phyloP scores from a whole-genome alignment of 1,140 invertebrate species.

The Goniozus legneri region DNA sequence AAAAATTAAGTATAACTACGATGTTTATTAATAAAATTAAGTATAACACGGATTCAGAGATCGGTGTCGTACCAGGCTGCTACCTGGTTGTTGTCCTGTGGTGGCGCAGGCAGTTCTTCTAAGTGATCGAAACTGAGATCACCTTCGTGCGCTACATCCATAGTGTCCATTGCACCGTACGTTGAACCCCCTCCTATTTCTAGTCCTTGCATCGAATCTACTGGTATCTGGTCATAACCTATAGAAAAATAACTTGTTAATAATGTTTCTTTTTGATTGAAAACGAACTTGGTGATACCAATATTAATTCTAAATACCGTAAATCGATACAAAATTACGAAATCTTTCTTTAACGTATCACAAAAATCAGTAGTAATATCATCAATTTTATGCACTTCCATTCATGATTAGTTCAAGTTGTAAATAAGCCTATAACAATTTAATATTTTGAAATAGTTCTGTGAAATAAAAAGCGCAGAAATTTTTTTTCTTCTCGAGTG shows the following conservation, averaged over 20 bases:
- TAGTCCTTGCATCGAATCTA: constrained; percentile 93
- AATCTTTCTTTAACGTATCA: no score
- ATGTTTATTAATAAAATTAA: constrained; percentile 12
- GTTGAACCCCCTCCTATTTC: constrained; percentile 75
- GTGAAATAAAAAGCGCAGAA: no score
- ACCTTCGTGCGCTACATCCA: constrained; percentile 76
- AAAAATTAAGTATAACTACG: constrained; percentile 37
- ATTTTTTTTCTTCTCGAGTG: no score
- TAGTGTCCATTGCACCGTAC: constrained; percentile 76
- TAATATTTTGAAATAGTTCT: no score
- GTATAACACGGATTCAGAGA: constrained; percentile 62
- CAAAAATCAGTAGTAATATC: no score
- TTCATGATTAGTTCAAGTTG: no score
- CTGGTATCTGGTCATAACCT: constrained; percentile 96
- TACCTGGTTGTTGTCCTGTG: constrained; percentile 84
- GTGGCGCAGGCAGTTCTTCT: constrained; percentile 79
- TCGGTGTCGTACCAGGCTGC: constrained; percentile 96
- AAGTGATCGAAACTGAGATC: constrained; percentile 81
- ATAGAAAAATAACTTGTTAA: constrained; percentile 24
- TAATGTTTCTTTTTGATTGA: no score
- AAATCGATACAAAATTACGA: no score
- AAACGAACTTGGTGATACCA: no score
- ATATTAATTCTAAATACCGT: no score
- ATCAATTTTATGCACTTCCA: no score
- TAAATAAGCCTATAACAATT: no score